Percentiles rank a stretch among this genome's conserved stretches.
These are phyloP conservation scores for Cacatua alba DNA, from an alignment of 2,113 vertebrate genomes.

Conservation along the genomic window DNA sequence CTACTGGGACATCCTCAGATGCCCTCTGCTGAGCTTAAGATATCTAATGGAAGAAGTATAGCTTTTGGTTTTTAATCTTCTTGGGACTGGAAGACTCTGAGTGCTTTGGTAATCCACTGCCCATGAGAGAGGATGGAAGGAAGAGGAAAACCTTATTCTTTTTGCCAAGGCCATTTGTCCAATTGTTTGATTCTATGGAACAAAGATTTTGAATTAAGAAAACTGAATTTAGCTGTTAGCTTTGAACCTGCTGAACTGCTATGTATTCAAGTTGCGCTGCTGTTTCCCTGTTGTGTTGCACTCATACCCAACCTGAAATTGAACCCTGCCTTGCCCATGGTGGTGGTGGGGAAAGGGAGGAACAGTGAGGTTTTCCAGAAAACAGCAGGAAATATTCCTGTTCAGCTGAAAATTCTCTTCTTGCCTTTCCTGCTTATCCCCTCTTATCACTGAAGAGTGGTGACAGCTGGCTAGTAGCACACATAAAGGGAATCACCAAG, in stretches of 20 bases:
- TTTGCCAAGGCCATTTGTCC: not conserved
- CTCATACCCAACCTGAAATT: not conserved
- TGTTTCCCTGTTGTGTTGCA: not conserved
- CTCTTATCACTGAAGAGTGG: not conserved
- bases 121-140: not conserved
- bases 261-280: not conserved
- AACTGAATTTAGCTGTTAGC: not conserved
- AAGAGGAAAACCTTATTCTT: not conserved
- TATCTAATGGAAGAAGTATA: not conserved
- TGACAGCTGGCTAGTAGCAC: not conserved
- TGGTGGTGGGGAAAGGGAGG: not conserved
- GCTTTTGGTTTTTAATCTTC: not conserved
- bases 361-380: not conserved
- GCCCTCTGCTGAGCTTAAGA: not conserved
- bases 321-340: rapidly evolving
- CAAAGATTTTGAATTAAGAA: not conserved
- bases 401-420: not conserved
- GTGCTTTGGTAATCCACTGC: not conserved
- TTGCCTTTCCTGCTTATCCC: not conserved
- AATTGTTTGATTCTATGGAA: not conserved
- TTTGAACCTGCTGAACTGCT: not conserved
- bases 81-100: not conserved
- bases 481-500: not conserved
- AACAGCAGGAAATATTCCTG: not conserved
- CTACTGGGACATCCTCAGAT: not conserved